Conservation (phyloP, 2,113 vertebrate species). For the Apodemus speciosus region DNA sequence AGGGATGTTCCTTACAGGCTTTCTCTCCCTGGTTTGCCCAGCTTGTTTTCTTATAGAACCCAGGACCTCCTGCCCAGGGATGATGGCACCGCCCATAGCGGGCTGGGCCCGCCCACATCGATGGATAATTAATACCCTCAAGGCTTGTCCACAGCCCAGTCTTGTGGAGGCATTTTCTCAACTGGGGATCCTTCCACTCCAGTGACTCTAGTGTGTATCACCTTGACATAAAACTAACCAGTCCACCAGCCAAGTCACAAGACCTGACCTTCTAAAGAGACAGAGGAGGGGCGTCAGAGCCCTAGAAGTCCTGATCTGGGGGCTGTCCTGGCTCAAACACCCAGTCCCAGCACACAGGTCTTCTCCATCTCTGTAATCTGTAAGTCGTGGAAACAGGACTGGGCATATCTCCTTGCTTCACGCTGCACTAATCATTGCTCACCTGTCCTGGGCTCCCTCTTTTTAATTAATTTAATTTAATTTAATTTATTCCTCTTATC, state of each 20-base stretch:
- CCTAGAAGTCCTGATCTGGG: no score
- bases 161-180: neutral
- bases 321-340: neutral
- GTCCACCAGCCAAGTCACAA: neutral
- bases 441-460: neutral
- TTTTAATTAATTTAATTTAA: neutral
- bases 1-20: neutral
- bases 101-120: no score
- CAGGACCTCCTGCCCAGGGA: neutral
- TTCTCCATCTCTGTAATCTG: neutral
- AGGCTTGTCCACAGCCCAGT: neutral
- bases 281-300: neutral
- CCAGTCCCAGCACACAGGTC: neutral
- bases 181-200: neutral
- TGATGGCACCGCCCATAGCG: no score
- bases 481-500: neutral
- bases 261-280: neutral
- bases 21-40: neutral
- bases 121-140: neutral
- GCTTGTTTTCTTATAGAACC: neutral
- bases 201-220: neutral
- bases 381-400: neutral
- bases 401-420: neutral
- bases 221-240: neutral
- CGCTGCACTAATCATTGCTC: neutral